These are phyloP conservation scores for Drosophila ercepeae DNA, from an alignment of 1,140 invertebrate species.

Conservation along the genomic window DNA sequence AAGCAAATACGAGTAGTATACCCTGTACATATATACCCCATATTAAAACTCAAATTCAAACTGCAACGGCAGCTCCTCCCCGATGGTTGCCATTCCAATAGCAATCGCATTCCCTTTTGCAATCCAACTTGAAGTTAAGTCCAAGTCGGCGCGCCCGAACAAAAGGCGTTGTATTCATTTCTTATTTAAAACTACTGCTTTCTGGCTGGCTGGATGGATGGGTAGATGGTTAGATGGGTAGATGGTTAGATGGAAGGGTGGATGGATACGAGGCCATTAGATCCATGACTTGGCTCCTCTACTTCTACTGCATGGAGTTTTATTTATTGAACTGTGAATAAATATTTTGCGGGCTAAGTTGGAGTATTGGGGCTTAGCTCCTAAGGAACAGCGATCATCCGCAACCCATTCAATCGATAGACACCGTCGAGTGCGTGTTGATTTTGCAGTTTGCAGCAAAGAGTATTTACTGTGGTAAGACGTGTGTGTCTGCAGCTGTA, in stretches of 20 bases:
- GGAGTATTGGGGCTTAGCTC: slow-evolving; percentile 9
- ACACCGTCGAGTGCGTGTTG: slow-evolving; percentile 57
- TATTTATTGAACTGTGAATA: slow-evolving; percentile 80
- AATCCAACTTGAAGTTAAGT: slow-evolving; percentile 43
- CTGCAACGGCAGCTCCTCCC: slow-evolving; percentile 15
- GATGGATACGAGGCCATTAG: slow-evolving; percentile 45
- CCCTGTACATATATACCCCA: slow-evolving; percentile 23
- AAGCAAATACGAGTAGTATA: slow-evolving; percentile 45
- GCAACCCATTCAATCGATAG: slow-evolving; percentile 55
- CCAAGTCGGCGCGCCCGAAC: slow-evolving; percentile 51
- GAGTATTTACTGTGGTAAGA: slow-evolving; percentile 53
- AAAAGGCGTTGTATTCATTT: slow-evolving; percentile 69
- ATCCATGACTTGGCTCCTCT: slow-evolving; percentile 34
- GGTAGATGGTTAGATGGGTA: slow-evolving; percentile 19
- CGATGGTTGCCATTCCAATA: background rate
- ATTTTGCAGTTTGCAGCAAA: slow-evolving; percentile 55
- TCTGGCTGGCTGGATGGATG: slow-evolving; percentile 30
- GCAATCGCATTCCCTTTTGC: slow-evolving; percentile 1
- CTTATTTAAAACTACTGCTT: slow-evolving; percentile 70
- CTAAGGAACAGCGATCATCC: slow-evolving; percentile 11
- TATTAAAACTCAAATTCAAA: slow-evolving; percentile 61
- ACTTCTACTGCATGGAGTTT: slow-evolving; percentile 43
- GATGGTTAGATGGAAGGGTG: slow-evolving; percentile 3
- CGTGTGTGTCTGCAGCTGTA: slow-evolving; percentile 43
- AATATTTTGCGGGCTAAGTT: slow-evolving; percentile 66